Conservation (phyloP, 2,113 vertebrate genomes). For the Thunnus thynnus region DNA sequence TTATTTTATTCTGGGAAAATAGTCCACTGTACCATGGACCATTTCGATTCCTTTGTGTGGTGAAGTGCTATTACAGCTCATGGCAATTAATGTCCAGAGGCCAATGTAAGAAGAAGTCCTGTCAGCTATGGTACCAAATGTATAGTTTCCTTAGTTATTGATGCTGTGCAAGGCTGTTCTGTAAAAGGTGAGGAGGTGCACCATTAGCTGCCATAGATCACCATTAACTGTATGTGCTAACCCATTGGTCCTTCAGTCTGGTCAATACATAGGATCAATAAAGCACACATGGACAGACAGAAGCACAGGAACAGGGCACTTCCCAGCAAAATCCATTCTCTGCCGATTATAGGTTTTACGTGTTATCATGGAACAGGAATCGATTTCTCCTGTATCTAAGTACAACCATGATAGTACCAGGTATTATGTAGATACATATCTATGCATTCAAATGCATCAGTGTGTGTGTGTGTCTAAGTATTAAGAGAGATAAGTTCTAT, state of each 20-base stretch:
- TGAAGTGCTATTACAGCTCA: background rate
- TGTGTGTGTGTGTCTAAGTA: constrained; percentile 2
- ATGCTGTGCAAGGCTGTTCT: background rate
- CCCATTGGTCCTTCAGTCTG: constrained; percentile 18
- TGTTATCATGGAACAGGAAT: constrained; percentile 12
- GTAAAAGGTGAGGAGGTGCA: constrained; percentile 13
- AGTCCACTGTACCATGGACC: constrained; percentile 4
- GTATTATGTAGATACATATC: background rate
- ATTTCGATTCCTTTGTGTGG: constrained; percentile 9
- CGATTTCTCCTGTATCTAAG: background rate
- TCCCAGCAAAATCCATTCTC: constrained; percentile 28
- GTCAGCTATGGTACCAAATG: background rate
- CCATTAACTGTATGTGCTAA: constrained; percentile 32
- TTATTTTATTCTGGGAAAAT: constrained; percentile 17
- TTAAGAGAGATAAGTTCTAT: background rate
- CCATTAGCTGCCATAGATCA: constrained; percentile 37
- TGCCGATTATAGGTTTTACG: constrained; percentile 36
- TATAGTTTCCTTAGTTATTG: constrained; percentile 4
- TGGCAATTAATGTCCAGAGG: background rate
- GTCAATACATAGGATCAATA: constrained; percentile 57
- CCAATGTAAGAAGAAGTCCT: background rate
- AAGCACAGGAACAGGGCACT: constrained; percentile 21
- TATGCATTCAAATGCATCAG: background rate
- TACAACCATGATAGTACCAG: background rate
- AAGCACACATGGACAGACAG: constrained; percentile 19